Conservation (phyloP, 37 sponge, comb jelly and placozoan species). For the Geodia barretti region DNA sequence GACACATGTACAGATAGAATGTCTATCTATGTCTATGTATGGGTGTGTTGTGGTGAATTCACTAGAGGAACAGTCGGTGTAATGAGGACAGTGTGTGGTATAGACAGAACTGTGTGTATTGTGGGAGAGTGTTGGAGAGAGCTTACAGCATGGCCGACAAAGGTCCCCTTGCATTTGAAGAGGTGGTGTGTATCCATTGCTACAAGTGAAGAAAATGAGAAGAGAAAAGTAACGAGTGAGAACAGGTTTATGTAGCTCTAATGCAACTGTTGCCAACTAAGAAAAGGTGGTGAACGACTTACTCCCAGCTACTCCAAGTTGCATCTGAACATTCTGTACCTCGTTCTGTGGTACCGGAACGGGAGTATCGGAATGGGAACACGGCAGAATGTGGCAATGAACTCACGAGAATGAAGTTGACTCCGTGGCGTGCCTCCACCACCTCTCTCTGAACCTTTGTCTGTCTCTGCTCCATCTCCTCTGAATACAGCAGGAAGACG, state of each 20-base stretch:
- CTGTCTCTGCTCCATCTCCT: slow-evolving; percentile 66
- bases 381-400: neutral
- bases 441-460: slow-evolving; percentile 64
- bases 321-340: slow-evolving; percentile 75
- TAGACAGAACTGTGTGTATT: no score
- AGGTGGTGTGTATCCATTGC: slow-evolving; percentile 87
- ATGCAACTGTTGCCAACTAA: neutral
- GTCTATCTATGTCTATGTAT: neutral
- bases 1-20: neutral
- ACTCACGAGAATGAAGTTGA: slow-evolving; percentile 74
- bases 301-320: slow-evolving; percentile 88
- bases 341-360: slow-evolving; percentile 54
- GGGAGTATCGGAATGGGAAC: neutral
- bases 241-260: neutral
- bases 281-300: neutral
- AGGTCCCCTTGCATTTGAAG: slow-evolving; percentile 96
- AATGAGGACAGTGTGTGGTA: no score
- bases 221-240: neutral
- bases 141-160: slow-evolving; percentile 94
- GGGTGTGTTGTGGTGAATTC: no score
- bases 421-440: slow-evolving; percentile 66
- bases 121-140: no score
- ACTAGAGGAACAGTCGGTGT: no score
- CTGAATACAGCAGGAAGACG: slow-evolving; percentile 9
- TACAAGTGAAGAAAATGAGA: neutral